Percentiles rank a stretch among this genome's conserved stretches.
phyloP scores from a whole-genome alignment of 1,140 invertebrate genomes.

The Homarus americanus region DNA sequence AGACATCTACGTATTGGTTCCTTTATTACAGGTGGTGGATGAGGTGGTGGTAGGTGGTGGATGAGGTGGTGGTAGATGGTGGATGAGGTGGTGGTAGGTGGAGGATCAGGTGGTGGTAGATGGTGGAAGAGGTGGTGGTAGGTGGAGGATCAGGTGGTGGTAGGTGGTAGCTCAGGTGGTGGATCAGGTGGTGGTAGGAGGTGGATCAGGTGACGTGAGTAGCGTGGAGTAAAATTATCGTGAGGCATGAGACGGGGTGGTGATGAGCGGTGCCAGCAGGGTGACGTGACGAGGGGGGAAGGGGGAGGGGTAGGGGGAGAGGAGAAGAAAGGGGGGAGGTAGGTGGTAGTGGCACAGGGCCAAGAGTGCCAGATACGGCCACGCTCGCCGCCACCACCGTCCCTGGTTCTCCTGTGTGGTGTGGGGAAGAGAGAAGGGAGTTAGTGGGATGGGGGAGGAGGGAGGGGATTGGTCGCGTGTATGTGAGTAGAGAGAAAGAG shows the following conservation, averaged over 20 bases:
- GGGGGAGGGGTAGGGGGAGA: not conserved
- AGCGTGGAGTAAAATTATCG: constrained; percentile 30
- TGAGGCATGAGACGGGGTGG: constrained; percentile 15
- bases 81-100: no score
- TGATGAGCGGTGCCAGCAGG: not conserved
- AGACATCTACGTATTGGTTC: no score
- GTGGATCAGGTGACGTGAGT: not conserved
- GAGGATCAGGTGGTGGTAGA: no score
- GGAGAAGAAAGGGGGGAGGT: not conserved
- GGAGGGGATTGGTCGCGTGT: no score
- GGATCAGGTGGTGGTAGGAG: no score
- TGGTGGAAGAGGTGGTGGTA: not conserved
- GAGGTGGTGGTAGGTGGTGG: no score
- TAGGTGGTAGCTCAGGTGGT: no score
- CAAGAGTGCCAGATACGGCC: not conserved
- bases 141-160: not conserved
- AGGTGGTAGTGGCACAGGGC: constrained; percentile 27
- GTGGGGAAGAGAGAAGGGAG: not conserved
- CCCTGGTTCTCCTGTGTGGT: not conserved
- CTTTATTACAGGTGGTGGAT: no score
- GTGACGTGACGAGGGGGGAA: not conserved
- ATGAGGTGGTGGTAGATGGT: no score
- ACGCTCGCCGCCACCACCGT: constrained; percentile 6
- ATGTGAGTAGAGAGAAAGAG: not conserved
- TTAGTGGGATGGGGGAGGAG: not conserved